Conservation (phyloP, 2,113 vertebrate genomes). For the Danio rerio region GRCz12tu NC_133182.1:77964501-77965000, state of each 20-base stretch:
- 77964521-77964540: not conserved
- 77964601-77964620: not conserved
- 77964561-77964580: constrained; percentile 19
- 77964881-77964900: constrained; percentile 6
- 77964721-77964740: not conserved
- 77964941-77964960: not conserved
- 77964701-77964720: not conserved
- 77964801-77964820: not conserved
- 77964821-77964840: not conserved
- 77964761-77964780: not conserved
- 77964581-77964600: constrained; percentile 53
- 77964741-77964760: not conserved
- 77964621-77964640: not conserved
- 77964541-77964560: not conserved
- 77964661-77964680: not conserved
- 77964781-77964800: not conserved
- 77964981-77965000: constrained; percentile 3
- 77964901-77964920: not conserved
- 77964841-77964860: not conserved
- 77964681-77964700: not conserved
- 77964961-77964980: constrained; percentile 4
- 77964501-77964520: not conserved
- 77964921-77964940: not conserved
- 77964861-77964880: not conserved
- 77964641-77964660: not conserved